These are phyloP conservation scores for Oscheius sp. DNA, from an alignment of 2,888 invertebrate genomes.

Conservation along the genomic window DNA sequence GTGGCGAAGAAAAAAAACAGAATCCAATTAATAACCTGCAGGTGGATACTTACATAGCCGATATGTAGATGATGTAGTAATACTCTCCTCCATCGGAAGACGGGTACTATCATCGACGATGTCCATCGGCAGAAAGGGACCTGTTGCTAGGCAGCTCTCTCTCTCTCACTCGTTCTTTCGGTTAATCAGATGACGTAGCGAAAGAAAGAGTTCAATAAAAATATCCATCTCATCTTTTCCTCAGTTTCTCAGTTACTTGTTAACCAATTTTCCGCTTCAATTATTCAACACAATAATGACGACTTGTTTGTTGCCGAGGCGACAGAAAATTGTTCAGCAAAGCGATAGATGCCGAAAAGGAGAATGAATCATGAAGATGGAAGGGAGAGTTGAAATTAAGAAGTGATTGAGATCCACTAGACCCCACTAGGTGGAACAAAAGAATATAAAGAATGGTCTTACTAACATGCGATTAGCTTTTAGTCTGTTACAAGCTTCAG, in stretches of 20 bases:
- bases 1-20: background rate
- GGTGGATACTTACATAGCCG: background rate
- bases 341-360: background rate
- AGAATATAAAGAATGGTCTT: too few relatives aligned
- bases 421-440: too few relatives aligned
- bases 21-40: background rate
- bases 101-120: background rate
- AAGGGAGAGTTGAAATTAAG: too few relatives aligned
- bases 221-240: background rate
- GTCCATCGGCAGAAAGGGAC: background rate
- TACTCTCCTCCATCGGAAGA: background rate
- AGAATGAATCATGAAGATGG: too few relatives aligned
- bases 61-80: background rate
- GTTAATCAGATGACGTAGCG: background rate
- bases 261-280: background rate
- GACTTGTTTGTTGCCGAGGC: background rate
- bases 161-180: background rate
- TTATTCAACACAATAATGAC: background rate
- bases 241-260: background rate
- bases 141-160: constrained; percentile 4
- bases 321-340: background rate
- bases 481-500: too few relatives aligned
- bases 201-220: background rate
- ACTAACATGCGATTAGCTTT: too few relatives aligned
- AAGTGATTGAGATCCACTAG: too few relatives aligned